Conservation (phyloP, 2,113 vertebrate species). For the Danionella cerebrum region DNA sequence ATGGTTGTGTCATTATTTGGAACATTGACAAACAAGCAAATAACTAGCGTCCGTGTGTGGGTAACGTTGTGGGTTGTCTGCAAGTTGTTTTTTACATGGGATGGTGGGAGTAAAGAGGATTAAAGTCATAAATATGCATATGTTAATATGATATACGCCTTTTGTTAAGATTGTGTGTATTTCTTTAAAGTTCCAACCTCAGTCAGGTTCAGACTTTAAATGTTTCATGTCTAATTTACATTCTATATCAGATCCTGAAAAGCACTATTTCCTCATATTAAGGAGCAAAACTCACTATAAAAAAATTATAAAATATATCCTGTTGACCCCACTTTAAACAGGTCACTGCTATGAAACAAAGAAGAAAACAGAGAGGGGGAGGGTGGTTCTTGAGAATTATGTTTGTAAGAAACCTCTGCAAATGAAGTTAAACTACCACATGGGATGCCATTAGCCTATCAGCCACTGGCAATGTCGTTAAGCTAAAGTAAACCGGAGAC, state of each 20-base stretch:
- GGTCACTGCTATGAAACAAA: not conserved
- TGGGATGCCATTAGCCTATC: conserved; percentile 1
- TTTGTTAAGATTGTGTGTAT: too few species aligned
- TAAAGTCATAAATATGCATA: too few species aligned
- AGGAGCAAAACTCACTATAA: too few species aligned
- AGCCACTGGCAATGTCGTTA: not conserved
- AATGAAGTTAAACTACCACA: conserved; percentile 3
- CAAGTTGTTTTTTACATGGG: not conserved
- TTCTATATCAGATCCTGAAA: too few species aligned
- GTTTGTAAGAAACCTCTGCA: not conserved
- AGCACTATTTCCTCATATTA: too few species aligned
- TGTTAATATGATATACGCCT: too few species aligned
- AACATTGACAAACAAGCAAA: conserved; percentile 34
- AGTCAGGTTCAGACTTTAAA: too few species aligned
- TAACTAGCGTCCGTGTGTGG: not conserved
- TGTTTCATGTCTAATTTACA: too few species aligned
- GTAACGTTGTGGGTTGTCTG: not conserved
- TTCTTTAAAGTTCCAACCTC: too few species aligned
- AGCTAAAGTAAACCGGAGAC: not conserved
- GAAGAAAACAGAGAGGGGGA: not conserved
- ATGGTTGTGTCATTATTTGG: conserved; percentile 49
- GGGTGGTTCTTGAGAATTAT: not conserved
- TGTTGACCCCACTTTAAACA: not conserved
- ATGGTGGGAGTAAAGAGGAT: too few species aligned
- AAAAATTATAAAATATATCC: not conserved